Evolutionary conservation across 2,113 vertebrate species (phyloP).

Genomic region (Semnornis frantzii): DNA sequence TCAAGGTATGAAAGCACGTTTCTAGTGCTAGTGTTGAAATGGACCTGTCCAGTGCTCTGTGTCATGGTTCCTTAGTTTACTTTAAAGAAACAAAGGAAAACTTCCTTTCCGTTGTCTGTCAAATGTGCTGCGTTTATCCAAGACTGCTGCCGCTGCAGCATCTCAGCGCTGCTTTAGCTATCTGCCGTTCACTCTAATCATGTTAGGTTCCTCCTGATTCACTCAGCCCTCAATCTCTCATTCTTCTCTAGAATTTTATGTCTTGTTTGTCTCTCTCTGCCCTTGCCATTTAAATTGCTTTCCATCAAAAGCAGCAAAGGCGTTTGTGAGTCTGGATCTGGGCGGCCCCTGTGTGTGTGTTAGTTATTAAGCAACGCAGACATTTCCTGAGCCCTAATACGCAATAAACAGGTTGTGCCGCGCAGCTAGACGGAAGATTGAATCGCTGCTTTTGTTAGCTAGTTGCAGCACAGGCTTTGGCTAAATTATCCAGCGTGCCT

Average conservation of each 20-base stretch:
- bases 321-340: not conserved
- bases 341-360: not conserved
- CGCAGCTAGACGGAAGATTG: not conserved
- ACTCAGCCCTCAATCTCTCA: not conserved
- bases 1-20: not conserved
- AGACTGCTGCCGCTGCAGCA: not conserved
- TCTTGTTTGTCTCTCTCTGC: not conserved
- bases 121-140: not conserved
- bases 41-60: not conserved
- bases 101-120: not conserved
- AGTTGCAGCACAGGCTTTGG: constrained; percentile 43
- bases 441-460: constrained; percentile 30
- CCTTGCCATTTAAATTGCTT: not conserved
- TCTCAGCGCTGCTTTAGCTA: not conserved
- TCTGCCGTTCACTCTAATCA: not conserved
- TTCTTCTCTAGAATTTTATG: not conserved
- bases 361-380: not conserved
- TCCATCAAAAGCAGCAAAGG: not conserved
- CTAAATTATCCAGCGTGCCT: constrained; percentile 39
- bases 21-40: not conserved
- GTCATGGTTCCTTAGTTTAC: not conserved
- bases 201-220: not conserved
- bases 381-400: not conserved
- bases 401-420: not conserved
- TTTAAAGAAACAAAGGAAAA: not conserved